Percentiles rank a stretch among this genome's conserved stretches.
Conservation (phyloP, 64 coral and sea anemone species). For the Dendrophyllia cribrosa region DNA sequence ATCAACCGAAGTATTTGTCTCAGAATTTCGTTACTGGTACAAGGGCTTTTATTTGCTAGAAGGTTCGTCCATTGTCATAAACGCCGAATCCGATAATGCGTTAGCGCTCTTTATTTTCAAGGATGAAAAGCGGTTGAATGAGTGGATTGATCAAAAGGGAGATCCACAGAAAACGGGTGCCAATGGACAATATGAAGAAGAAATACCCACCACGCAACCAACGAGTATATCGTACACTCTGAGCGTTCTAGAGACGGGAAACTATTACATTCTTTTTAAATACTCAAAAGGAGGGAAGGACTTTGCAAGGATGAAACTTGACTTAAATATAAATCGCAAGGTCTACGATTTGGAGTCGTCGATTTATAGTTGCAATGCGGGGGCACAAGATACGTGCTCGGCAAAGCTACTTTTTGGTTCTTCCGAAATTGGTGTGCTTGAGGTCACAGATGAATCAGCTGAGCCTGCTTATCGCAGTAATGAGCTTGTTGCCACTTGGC, state of each 20-base stretch:
- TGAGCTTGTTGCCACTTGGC: slow-evolving; percentile 66
- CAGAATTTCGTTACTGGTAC: slow-evolving; percentile 83
- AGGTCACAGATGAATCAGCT: slow-evolving; percentile 35
- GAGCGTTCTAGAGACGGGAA: slow-evolving; percentile 50
- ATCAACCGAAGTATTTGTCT: slow-evolving; percentile 71
- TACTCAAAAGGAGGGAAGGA: slow-evolving; percentile 37
- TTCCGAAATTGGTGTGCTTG: slow-evolving; percentile 65
- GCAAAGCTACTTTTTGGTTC: slow-evolving; percentile 76
- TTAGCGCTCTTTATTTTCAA: slow-evolving; percentile 93
- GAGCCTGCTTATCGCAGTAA: slow-evolving; percentile 36
- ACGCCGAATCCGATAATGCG: slow-evolving; percentile 69
- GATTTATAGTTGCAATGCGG: slow-evolving; percentile 67
- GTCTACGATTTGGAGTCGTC: slow-evolving; percentile 71
- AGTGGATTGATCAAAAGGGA: slow-evolving; percentile 66
- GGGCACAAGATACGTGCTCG: slow-evolving; percentile 52
- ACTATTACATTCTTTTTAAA: slow-evolving; percentile 87
- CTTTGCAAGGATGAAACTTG: slow-evolving; percentile 54
- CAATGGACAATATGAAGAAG: background rate
- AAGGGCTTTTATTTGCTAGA: slow-evolving; percentile 85
- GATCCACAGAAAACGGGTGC: background rate
- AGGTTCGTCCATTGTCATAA: slow-evolving; percentile 68
- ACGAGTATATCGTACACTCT: slow-evolving; percentile 79
- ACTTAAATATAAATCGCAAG: slow-evolving; percentile 62
- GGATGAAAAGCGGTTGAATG: slow-evolving; percentile 68
- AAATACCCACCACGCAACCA: background rate